Evolutionary conservation across 2,888 invertebrate species (phyloP).

Genomic region (Acrobasis consociella): DNA sequence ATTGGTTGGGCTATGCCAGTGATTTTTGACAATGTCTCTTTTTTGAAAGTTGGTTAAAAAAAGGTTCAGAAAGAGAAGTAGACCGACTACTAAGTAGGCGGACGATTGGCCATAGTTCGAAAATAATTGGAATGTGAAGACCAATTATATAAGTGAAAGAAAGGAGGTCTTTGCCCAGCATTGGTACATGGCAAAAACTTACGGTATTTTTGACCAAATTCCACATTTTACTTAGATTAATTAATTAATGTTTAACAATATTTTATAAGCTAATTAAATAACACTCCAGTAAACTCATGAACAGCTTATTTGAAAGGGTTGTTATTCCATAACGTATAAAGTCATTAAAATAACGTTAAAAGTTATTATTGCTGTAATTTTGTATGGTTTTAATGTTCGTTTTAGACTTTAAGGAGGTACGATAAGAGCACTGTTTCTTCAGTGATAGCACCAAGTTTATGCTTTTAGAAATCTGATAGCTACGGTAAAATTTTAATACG

Average conservation of each 20-base stretch:
- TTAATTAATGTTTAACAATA: too few species aligned
- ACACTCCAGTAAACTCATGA: slow-evolving; percentile 23
- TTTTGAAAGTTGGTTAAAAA: too few species aligned
- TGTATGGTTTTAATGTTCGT: slow-evolving; percentile 2
- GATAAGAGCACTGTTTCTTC: neutral
- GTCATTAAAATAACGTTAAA: slow-evolving; percentile 7
- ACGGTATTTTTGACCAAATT: too few species aligned
- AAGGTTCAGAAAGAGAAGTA: too few species aligned
- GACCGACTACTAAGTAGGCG: too few species aligned
- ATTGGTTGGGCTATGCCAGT: too few species aligned
- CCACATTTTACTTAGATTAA: neutral
- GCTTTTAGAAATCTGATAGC: neutral
- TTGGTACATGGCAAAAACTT: too few species aligned
- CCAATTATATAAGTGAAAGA: too few species aligned
- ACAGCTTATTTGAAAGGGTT: slow-evolving; percentile 23
- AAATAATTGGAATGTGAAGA: too few species aligned
- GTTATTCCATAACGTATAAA: slow-evolving; percentile 17
- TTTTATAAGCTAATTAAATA: slow-evolving; percentile 35
- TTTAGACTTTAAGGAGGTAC: neutral
- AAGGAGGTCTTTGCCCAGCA: too few species aligned
- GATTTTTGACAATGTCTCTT: too few species aligned
- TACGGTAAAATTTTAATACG: neutral
- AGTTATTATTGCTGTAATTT: slow-evolving; percentile 17
- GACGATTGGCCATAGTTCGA: too few species aligned
- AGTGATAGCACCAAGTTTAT: neutral